Percentiles rank a stretch among this genome's conserved stretches.
Conservation (phyloP, 2,113 vertebrate genomes). For the Podiceps cristatus region DNA sequence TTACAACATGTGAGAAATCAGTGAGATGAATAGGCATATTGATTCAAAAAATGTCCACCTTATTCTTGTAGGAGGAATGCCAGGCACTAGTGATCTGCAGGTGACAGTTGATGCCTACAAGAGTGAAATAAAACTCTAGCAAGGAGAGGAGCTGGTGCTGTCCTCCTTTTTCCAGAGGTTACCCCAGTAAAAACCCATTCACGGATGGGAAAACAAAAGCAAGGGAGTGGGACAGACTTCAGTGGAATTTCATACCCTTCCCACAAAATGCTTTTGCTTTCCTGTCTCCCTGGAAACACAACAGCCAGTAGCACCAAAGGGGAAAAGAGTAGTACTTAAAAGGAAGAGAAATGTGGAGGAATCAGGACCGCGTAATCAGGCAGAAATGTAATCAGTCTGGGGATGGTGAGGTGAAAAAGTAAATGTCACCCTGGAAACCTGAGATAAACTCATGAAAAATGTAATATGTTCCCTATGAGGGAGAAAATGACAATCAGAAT, state of each 20-base stretch:
- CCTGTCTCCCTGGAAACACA: not conserved
- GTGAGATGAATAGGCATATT: not conserved
- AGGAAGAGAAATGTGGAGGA: not conserved
- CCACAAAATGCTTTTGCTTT: not conserved
- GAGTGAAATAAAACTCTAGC: not conserved
- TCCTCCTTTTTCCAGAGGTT: not conserved
- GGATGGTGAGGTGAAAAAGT: not conserved
- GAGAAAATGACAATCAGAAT: not conserved
- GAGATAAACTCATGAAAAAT: slow-evolving; percentile 22
- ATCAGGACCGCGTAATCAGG: not conserved
- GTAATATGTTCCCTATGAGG: not conserved
- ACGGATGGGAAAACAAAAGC: not conserved
- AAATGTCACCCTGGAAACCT: slow-evolving; percentile 2
- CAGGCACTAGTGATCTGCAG: not conserved
- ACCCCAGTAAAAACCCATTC: not conserved
- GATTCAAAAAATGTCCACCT: not conserved
- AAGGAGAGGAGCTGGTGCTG: not conserved
- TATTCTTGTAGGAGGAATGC: not conserved
- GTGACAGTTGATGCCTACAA: not conserved
- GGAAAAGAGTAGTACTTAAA: not conserved
- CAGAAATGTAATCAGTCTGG: not conserved
- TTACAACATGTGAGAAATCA: not conserved
- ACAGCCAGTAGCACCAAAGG: not conserved
- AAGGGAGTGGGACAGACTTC: not conserved
- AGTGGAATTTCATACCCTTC: not conserved